phyloP scores from a whole-genome alignment of 2,113 vertebrate genomes.

The Trochalopteron elliotii region DNA sequence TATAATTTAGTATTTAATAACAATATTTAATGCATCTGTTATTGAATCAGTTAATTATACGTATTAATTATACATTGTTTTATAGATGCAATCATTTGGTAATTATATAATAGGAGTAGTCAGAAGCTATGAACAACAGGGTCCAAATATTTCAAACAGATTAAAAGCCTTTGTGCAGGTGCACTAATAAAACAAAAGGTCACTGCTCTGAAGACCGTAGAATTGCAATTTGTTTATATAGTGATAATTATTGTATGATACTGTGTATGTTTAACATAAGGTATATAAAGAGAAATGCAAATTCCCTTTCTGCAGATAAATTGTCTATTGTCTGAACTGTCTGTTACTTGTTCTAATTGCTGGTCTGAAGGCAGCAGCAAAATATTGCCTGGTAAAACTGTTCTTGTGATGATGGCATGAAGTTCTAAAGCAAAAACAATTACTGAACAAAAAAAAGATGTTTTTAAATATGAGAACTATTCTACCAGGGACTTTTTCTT shows the following conservation, averaged over 20 bases:
- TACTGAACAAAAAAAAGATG: not conserved
- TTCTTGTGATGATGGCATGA: not conserved
- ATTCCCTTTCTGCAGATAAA: not conserved
- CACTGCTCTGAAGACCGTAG: not conserved
- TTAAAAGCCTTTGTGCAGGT: not conserved
- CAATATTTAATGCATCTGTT: not conserved
- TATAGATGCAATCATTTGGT: not conserved
- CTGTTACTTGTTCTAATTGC: slow-evolving; percentile 24
- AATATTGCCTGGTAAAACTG: slow-evolving; percentile 6
- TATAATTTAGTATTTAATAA: not conserved
- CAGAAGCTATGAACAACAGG: not conserved
- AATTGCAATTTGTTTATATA: not conserved
- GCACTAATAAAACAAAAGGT: not conserved
- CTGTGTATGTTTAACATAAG: not conserved
- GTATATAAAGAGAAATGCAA: not conserved
- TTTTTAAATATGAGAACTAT: not conserved
- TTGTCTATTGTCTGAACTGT: not conserved
- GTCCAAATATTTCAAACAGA: not conserved
- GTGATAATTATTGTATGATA: not conserved
- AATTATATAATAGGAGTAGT: not conserved
- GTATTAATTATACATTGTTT: not conserved
- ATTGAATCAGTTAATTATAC: not conserved
- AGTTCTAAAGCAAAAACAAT: not conserved
- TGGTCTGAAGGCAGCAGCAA: slow-evolving; percentile 9
- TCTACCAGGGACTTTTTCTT: not conserved